Evolutionary conservation across 2,113 vertebrate genomes (phyloP).

Genomic region (Puffinus mauretanicus): DNA sequence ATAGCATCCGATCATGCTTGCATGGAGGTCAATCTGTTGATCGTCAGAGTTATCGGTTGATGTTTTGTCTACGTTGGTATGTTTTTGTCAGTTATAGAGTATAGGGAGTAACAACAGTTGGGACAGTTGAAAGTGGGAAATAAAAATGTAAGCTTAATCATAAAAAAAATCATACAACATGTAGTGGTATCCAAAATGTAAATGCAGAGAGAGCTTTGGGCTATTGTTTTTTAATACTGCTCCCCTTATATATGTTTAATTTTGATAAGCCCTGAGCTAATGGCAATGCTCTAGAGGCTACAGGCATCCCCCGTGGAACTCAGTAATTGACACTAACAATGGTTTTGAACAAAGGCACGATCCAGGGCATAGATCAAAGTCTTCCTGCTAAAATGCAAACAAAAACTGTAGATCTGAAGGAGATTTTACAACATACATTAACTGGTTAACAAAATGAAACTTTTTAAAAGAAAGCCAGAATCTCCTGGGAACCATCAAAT

Average conservation of each 20-base stretch:
- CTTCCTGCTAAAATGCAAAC: background rate
- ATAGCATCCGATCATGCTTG: background rate
- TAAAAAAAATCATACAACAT: background rate
- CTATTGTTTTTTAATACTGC: background rate
- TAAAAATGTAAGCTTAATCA: background rate
- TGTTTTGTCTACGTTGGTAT: background rate
- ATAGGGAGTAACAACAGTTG: background rate
- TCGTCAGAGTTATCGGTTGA: background rate
- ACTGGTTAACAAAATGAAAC: background rate
- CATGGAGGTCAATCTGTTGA: background rate
- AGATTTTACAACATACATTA: background rate
- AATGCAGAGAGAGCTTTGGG: background rate
- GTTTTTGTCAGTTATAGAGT: background rate
- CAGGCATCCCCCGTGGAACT: background rate
- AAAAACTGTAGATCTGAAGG: background rate
- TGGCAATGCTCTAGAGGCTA: background rate
- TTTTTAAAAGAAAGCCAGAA: background rate
- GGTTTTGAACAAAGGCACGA: background rate
- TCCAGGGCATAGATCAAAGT: background rate
- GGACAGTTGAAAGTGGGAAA: background rate
- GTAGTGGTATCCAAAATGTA: background rate
- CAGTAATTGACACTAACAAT: background rate
- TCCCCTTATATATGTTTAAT: background rate
- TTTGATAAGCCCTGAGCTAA: background rate
- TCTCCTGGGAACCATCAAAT: conserved; percentile 2